These are phyloP conservation scores for Spinus pinus DNA, from an alignment of 2,797 vertebrate genomes.

Conservation along the genomic window DNA sequence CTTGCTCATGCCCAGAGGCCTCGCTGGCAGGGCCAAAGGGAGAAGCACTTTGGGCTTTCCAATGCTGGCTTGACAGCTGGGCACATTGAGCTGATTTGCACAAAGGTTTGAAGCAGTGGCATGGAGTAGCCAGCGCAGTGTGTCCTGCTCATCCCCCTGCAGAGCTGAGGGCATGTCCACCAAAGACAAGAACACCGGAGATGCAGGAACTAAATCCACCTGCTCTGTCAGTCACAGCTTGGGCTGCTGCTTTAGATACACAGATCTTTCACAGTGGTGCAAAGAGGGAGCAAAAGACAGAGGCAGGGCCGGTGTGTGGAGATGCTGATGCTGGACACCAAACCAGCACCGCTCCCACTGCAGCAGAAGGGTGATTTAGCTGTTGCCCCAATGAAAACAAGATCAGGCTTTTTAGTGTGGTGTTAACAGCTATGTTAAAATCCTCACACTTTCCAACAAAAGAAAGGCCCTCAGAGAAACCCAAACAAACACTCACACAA, in stretches of 20 bases:
- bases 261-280: rapidly evolving
- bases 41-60: background rate
- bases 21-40: background rate
- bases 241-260: background rate
- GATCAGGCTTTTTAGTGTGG: slow-evolving; percentile 30
- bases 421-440: slow-evolving; percentile 67
- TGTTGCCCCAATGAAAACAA: slow-evolving; percentile 40
- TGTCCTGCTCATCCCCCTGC: background rate
- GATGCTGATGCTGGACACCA: background rate
- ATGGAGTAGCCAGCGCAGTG: rapidly evolving
- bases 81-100: background rate
- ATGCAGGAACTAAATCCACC: background rate
- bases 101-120: background rate
- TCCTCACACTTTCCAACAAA: slow-evolving; percentile 67
- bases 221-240: background rate
- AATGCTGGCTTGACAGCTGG: background rate
- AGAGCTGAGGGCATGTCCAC: background rate
- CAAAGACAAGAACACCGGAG: background rate
- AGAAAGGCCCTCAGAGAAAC: slow-evolving; percentile 65
- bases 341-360: background rate
- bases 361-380: background rate
- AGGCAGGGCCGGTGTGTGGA: rapidly evolving
- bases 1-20: background rate
- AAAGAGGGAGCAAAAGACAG: background rate
- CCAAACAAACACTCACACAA: slow-evolving; percentile 65